Conservation (phyloP, 2,888 invertebrate species). For the Drosophila eohydei region DNA sequence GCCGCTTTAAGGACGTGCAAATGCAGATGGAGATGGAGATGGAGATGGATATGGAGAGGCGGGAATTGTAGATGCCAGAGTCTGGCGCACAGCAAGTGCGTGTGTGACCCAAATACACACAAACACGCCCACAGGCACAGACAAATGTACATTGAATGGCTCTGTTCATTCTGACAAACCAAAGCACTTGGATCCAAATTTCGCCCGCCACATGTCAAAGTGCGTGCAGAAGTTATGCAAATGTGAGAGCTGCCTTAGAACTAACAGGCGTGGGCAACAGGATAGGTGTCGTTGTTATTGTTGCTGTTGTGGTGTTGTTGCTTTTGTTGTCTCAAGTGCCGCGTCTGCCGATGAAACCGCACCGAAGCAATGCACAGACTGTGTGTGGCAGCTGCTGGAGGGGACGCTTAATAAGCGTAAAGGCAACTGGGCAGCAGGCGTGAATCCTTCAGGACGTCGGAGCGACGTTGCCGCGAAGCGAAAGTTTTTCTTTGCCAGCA, state of each 20-base stretch:
- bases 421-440: slow-evolving; percentile 49
- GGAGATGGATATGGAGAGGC: slow-evolving; percentile 9
- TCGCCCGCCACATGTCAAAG: slow-evolving; percentile 71
- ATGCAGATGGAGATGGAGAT: slow-evolving; percentile 15
- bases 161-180: slow-evolving; percentile 69
- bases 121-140: slow-evolving; percentile 20
- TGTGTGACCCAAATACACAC: slow-evolving; percentile 72
- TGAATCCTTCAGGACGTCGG: slow-evolving; percentile 50
- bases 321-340: slow-evolving; percentile 47
- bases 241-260: slow-evolving; percentile 56
- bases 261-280: slow-evolving; percentile 20
- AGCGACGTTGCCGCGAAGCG: slow-evolving; percentile 57
- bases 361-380: slow-evolving; percentile 50
- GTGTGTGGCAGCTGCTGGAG: slow-evolving; percentile 1
- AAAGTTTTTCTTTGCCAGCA: slow-evolving; percentile 65
- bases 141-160: slow-evolving; percentile 35
- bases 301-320: slow-evolving; percentile 32
- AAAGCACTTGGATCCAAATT: slow-evolving; percentile 65
- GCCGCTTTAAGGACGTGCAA: slow-evolving; percentile 38
- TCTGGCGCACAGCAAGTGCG: slow-evolving; percentile 48
- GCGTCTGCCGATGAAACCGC: slow-evolving; percentile 55
- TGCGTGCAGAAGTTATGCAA: slow-evolving; percentile 78
- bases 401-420: slow-evolving; percentile 62
- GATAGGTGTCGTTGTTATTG: slow-evolving; percentile 42
- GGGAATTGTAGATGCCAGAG: slow-evolving; percentile 33